Conservation (phyloP, 2,113 vertebrate species). For the Microtus oregoni region DNA sequence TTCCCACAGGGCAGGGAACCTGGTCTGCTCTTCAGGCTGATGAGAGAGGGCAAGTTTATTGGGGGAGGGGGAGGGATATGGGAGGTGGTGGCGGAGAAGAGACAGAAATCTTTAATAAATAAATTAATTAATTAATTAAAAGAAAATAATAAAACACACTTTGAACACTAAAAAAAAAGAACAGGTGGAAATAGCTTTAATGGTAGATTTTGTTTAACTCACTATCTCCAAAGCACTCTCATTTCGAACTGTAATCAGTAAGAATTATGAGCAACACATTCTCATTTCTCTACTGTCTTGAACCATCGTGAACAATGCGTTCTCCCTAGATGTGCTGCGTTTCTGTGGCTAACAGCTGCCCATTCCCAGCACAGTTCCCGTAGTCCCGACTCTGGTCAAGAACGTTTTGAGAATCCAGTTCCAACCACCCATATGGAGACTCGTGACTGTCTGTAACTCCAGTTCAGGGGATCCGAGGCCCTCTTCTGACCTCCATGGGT, state of each 20-base stretch:
- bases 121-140: too few relatives aligned
- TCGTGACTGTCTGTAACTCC: too few relatives aligned
- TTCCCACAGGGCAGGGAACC: too few relatives aligned
- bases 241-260: not conserved
- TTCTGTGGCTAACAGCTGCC: not conserved
- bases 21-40: too few relatives aligned
- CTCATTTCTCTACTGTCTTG: slow-evolving; percentile 1
- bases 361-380: not conserved
- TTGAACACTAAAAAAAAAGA: not conserved
- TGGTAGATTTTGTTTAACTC: not conserved
- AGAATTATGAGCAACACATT: not conserved
- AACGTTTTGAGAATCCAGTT: not conserved
- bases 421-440: too few relatives aligned
- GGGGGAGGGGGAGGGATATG: too few relatives aligned
- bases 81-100: too few relatives aligned
- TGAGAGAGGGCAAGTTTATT: too few relatives aligned
- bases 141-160: too few relatives aligned
- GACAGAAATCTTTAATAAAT: too few relatives aligned
- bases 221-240: slow-evolving; percentile 16
- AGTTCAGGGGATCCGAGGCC: too few relatives aligned
- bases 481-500: too few relatives aligned
- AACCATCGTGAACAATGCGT: not conserved
- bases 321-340: not conserved
- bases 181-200: slow-evolving; percentile 20
- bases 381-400: not conserved